Evolutionary conservation across 2,113 vertebrate genomes (phyloP).

Genomic region (Hiodon tergisus): DNA sequence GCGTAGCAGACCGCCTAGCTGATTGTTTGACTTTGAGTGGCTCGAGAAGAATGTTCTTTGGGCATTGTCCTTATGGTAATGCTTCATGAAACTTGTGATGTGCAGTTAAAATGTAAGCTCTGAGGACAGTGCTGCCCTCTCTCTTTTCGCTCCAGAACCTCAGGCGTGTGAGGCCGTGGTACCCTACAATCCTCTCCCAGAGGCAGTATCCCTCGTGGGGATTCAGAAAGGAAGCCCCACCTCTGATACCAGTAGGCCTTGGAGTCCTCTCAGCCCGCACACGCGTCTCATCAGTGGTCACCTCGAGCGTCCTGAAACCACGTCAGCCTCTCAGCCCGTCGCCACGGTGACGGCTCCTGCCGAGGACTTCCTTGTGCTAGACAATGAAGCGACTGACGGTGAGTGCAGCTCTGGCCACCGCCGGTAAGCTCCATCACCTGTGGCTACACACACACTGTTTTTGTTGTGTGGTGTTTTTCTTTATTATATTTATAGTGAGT

Average conservation of each 20-base stretch:
- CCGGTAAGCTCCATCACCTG: neutral
- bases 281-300: neutral
- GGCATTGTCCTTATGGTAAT: no score
- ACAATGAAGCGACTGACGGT: conserved; percentile 40
- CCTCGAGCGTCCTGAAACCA: neutral
- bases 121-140: neutral
- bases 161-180: conserved; percentile 17
- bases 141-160: conserved; percentile 47
- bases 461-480: neutral
- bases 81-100: neutral
- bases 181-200: conserved; percentile 37
- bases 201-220: conserved; percentile 38
- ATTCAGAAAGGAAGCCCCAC: neutral
- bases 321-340: neutral
- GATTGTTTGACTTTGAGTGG: no score
- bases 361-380: conserved; percentile 48
- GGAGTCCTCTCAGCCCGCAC: neutral
- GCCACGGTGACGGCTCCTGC: neutral
- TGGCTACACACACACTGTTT: neutral
- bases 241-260: neutral
- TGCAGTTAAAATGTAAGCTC: neutral
- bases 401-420: conserved; percentile 22
- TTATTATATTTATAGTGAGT: neutral
- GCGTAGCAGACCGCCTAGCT: no score
- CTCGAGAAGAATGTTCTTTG: no score